Percentiles rank a stretch among this genome's conserved stretches.
Evolutionary conservation across 2,797 vertebrate genomes (phyloP).

Genomic region (Chelon auratus): DNA sequence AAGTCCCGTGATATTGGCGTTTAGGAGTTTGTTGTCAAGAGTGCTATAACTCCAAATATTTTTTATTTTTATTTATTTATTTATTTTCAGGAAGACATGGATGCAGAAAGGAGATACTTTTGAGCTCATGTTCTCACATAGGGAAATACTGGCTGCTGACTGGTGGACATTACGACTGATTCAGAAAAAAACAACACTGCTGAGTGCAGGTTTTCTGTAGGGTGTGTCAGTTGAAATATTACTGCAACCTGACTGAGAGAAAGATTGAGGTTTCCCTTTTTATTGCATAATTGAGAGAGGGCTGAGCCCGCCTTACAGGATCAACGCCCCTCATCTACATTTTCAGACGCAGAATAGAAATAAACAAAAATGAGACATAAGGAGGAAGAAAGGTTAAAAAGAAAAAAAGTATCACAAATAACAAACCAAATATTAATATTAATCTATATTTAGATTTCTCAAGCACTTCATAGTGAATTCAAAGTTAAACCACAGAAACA

Average conservation of each 20-base stretch:
- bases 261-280: slow-evolving; percentile 46
- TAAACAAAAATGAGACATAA: background rate
- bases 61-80: background rate
- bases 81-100: slow-evolving; percentile 16
- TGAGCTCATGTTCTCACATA: slow-evolving; percentile 31
- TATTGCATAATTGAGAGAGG: background rate
- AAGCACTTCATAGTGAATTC: no score
- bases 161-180: slow-evolving; percentile 29
- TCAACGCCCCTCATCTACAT: no score
- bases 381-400: background rate
- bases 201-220: slow-evolving; percentile 54
- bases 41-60: slow-evolving; percentile 2
- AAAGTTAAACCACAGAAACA: no score
- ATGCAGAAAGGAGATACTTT: slow-evolving; percentile 19
- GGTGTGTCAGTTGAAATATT: slow-evolving; percentile 57
- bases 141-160: slow-evolving; percentile 44
- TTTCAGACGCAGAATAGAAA: background rate
- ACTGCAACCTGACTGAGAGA: slow-evolving; percentile 31
- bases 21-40: slow-evolving; percentile 28
- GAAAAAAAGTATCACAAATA: no score
- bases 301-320: background rate
- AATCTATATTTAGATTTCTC: no score
- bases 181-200: slow-evolving; percentile 48
- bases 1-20: slow-evolving; percentile 19
- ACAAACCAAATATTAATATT: no score